Evolutionary conservation across 1,140 invertebrate species (phyloP).

Genomic region (Cotesia typhae): DNA sequence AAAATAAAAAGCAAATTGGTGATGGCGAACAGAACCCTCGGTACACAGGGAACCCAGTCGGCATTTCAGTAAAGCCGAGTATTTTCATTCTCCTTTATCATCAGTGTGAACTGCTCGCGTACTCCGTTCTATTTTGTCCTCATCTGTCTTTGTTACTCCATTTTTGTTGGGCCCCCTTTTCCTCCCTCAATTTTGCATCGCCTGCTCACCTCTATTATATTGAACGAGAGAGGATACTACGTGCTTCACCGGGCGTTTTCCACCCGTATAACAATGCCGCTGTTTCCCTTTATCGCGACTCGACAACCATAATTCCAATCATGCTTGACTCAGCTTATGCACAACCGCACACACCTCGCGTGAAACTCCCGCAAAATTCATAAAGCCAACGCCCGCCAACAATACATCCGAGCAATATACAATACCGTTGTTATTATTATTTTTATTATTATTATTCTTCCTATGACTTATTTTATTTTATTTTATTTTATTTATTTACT

Average conservation of each 20-base stretch:
- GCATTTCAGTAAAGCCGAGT: conserved; percentile 22
- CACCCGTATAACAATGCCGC: conserved; percentile 44
- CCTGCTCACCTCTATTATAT: conserved; percentile 21
- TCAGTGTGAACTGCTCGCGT: conserved; percentile 16
- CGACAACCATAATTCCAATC: conserved; percentile 50
- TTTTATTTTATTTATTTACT: neutral
- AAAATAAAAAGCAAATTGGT: neutral
- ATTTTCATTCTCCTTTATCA: conserved; percentile 26
- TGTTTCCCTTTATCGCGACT: conserved; percentile 48
- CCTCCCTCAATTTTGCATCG: neutral
- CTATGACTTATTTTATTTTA: neutral
- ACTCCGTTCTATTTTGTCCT: neutral
- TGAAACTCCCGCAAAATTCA: conserved; percentile 40
- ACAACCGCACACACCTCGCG: conserved; percentile 46
- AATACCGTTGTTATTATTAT: too few species aligned
- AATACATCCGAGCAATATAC: too few species aligned
- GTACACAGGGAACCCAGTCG: neutral
- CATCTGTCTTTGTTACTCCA: neutral
- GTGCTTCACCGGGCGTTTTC: conserved; percentile 28
- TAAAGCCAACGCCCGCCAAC: conserved; percentile 46
- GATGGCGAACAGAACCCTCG: neutral
- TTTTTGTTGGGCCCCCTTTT: neutral
- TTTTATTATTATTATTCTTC: conserved; percentile 1
- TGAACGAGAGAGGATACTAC: conserved; percentile 30
- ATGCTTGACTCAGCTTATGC: conserved; percentile 51